A percentile compares a stretch with the other conserved stretches of the same genome.
Evolutionary conservation across 2,888 invertebrate genomes (phyloP).

Genomic region (Lomographa bimaculata): DNA sequence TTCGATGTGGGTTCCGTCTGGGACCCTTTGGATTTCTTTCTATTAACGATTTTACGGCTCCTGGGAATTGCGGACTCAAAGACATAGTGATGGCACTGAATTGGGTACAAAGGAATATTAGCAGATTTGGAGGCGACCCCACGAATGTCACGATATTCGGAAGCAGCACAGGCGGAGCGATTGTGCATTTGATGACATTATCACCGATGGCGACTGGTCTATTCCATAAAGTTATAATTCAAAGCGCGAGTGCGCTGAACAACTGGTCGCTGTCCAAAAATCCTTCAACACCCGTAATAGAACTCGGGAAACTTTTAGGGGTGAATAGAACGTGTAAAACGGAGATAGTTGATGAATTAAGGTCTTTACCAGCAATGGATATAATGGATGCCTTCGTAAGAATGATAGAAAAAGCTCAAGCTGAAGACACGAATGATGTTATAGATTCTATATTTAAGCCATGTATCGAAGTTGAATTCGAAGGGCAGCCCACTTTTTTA

Average conservation of each 20-base stretch:
- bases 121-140: constrained; percentile 71
- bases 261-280: constrained; percentile 67
- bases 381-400: constrained; percentile 51
- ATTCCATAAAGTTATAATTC: constrained; percentile 74
- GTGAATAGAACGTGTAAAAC: constrained; percentile 49
- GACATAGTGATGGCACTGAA: constrained; percentile 71
- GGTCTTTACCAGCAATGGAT: constrained; percentile 43
- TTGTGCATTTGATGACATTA: constrained; percentile 73
- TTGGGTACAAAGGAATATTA: constrained; percentile 73
- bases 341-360: constrained; percentile 64
- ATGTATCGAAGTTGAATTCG: constrained; percentile 69
- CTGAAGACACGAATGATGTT: constrained; percentile 38
- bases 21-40: constrained; percentile 77
- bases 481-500: constrained; percentile 69
- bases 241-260: constrained; percentile 71
- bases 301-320: constrained; percentile 57
- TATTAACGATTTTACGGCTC: constrained; percentile 65
- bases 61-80: constrained; percentile 75
- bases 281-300: constrained; percentile 52
- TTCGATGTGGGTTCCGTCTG: constrained; percentile 69
- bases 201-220: constrained; percentile 75
- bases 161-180: constrained; percentile 70
- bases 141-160: constrained; percentile 77
- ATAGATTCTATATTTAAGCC: constrained; percentile 67
- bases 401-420: constrained; percentile 28